These are phyloP conservation scores for Clitarchus hookeri DNA, from an alignment of 2,888 invertebrate genomes.

Conservation along the genomic window DNA sequence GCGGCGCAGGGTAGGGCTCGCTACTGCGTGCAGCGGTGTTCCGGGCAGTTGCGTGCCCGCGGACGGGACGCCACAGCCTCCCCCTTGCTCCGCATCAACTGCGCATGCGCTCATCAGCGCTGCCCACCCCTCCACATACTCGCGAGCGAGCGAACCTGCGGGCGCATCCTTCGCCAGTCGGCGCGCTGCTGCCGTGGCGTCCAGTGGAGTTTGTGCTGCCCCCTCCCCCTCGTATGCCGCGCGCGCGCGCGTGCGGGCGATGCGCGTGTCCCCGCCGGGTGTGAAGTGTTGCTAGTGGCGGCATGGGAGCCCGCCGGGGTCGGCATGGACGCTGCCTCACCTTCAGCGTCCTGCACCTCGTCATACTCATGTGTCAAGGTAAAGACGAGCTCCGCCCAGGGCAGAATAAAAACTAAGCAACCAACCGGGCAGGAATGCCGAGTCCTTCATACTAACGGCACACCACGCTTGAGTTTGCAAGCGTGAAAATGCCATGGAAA, in stretches of 20 bases:
- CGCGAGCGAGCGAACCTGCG: background rate
- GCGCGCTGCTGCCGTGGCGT: background rate
- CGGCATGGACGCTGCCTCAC: slow-evolving; percentile 51
- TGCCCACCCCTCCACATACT: background rate
- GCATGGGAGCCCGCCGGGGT: slow-evolving; percentile 24
- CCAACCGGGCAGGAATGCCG: no score
- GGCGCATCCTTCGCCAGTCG: background rate
- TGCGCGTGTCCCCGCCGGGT: background rate
- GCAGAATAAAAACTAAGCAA: no score
- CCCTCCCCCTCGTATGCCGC: background rate
- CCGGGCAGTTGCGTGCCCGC: no score
- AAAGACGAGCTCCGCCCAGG: slow-evolving; percentile 27
- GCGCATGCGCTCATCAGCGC: background rate
- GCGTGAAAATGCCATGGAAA: no score
- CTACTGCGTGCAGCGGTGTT: no score
- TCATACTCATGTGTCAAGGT: slow-evolving; percentile 56
- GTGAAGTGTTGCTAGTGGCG: slow-evolving; percentile 12
- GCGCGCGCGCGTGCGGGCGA: background rate
- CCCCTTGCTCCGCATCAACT: background rate
- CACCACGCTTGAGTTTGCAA: no score
- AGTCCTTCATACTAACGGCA: no score
- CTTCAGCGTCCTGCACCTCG: slow-evolving; percentile 54
- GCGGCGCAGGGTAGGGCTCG: no score
- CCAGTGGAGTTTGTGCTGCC: background rate
- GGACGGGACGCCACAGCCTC: no score